phyloP scores from a whole-genome alignment of 1,140 invertebrate genomes.

The Epicauta chinensis region DNA sequence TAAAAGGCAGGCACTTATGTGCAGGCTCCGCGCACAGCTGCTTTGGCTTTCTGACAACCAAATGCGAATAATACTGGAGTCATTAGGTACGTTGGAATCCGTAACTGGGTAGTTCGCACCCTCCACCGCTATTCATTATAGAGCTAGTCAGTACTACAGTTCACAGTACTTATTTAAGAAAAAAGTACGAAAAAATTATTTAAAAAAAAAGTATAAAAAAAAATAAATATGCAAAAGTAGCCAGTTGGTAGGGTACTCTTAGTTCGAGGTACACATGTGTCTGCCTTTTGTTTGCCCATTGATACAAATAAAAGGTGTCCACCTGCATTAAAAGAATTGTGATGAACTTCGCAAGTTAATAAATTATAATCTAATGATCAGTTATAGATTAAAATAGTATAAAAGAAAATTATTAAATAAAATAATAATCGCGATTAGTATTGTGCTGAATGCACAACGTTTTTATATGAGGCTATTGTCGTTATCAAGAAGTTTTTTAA shows the following conservation, averaged over 20 bases:
- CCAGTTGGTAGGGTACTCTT: constrained; percentile 31
- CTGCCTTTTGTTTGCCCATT: constrained; percentile 42
- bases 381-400: constrained; percentile 39
- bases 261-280: constrained; percentile 38
- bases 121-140: constrained; percentile 15
- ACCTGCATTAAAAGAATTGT: constrained; percentile 41
- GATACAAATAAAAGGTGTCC: constrained; percentile 40
- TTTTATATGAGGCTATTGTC: constrained; percentile 20
- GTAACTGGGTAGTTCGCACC: constrained; percentile 16
- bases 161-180: constrained; percentile 4
- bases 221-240: constrained; percentile 10
- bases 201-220: neutral
- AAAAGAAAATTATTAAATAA: constrained; percentile 11
- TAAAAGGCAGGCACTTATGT: constrained; percentile 40
- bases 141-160: constrained; percentile 14
- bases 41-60: neutral
- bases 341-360: constrained; percentile 42
- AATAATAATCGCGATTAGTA: constrained; percentile 26
- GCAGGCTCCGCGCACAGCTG: constrained; percentile 20
- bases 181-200: constrained; percentile 6
- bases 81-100: constrained; percentile 4
- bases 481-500: neutral
- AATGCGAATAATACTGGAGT: too few species aligned
- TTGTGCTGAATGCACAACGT: constrained; percentile 20
- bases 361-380: constrained; percentile 36